Evolutionary conservation across 2,797 vertebrate species (phyloP).

Genomic region (Cryptoprocta ferox): DNA sequence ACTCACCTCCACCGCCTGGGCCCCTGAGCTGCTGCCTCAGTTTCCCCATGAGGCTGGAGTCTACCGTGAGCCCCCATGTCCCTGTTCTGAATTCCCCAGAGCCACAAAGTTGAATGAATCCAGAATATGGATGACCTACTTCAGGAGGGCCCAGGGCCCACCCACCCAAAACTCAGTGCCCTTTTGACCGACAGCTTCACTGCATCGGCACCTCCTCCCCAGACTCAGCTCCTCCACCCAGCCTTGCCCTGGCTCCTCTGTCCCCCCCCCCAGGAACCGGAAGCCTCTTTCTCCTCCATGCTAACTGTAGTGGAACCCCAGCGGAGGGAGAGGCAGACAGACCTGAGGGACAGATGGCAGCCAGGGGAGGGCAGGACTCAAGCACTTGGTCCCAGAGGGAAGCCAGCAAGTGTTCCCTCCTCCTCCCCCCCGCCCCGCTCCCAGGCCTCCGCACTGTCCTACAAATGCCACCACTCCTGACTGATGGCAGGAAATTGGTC

Average conservation of each 20-base stretch:
- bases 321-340: not conserved
- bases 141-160: not conserved
- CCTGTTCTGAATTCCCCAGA: not conserved
- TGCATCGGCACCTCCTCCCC: not conserved
- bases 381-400: not conserved
- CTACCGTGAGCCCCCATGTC: not conserved
- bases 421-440: not conserved
- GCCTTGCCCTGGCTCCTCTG: too few species aligned
- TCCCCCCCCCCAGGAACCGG: not conserved
- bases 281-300: not conserved
- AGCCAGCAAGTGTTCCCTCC: not conserved
- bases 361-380: not conserved
- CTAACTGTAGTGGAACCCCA: not conserved
- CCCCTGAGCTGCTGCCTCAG: not conserved
- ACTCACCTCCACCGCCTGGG: not conserved
- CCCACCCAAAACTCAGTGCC: not conserved
- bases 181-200: not conserved
- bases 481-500: conserved; percentile 92
- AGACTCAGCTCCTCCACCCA: not conserved
- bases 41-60: not conserved
- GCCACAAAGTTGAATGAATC: not conserved
- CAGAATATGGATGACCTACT: not conserved
- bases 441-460: not conserved
- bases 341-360: not conserved
- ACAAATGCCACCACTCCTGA: conserved; percentile 85